Base-by-base conservation (phyloP, 2,888 invertebrate species). In the Drosophila mercatorum region DNA sequence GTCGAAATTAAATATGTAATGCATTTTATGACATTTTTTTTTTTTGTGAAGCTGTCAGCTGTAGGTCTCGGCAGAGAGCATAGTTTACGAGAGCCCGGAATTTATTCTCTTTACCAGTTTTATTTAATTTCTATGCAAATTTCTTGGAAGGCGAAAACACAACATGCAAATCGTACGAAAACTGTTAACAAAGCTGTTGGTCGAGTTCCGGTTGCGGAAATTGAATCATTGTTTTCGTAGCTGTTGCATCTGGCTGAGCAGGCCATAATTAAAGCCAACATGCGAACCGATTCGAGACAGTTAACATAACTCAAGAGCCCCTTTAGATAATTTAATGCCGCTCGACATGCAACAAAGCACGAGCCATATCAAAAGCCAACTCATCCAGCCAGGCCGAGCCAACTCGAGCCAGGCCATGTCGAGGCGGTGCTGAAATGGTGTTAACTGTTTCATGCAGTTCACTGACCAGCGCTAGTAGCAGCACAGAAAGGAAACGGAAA, bases 301-400 rank as follows among this genome's bases (percentile, higher is more conserved):
- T 68, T 52, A 67, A 69, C 75, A 83, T 88, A 71, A 86, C 63
- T 72, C 52, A 67, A 60, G 41, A 47, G 58, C 51, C 61, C 52
- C 59, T 68, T 69, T 62, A 57, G 40, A 43, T 68, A 74, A 86
- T 83, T 76, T 83, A 86, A 69, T 67, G 67, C 59, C 61, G 12
- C 44, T 58, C 57, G 65, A 76, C 83, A 88, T 83, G 89, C 89
- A 86, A 88, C 78, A 72, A 55, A 60, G 47, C 55, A 46, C 14
- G 8, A 10, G 12, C 26, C 17, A 41, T 14, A 56, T 38, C 22
- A 34, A 41, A 34, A 46, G 26, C 51, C 43, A 36, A 28, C 51
- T 11, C 58, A 36, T 36, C 8, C 36, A 44, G 36, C 11, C 36
- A 36, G 3, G 36, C 3, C 36, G 8, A 11, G 36, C n/a, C n/a